Conservation (phyloP, 2,113 vertebrate species). For the Zosterops hypoxanthus region DNA sequence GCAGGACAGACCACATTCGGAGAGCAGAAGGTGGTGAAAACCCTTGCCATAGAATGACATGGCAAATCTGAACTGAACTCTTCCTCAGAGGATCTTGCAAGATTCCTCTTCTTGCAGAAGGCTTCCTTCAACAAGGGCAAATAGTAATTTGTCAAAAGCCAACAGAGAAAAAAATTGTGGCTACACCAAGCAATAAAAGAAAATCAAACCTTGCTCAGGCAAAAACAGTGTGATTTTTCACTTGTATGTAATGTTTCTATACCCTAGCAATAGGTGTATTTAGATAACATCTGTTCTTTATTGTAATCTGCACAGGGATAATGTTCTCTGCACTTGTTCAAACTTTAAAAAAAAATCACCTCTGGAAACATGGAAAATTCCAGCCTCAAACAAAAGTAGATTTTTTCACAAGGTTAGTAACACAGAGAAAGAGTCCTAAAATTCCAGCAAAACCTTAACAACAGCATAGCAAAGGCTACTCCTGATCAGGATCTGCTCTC, state of each 20-base stretch:
- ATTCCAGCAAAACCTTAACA: not conserved
- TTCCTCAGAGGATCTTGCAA: not conserved
- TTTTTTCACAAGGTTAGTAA: slow-evolving; percentile 9
- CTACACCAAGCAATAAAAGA: not conserved
- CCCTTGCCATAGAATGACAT: not conserved
- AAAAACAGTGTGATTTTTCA: not conserved
- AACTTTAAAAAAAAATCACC: not conserved
- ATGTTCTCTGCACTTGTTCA: not conserved
- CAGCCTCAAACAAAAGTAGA: not conserved
- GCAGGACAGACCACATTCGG: not conserved
- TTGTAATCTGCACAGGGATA: not conserved
- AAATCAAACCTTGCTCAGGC: not conserved
- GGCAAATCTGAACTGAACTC: not conserved
- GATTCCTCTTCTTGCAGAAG: not conserved
- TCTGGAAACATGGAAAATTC: slow-evolving; percentile 25
- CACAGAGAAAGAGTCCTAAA: not conserved
- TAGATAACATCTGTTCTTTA: not conserved
- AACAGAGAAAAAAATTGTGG: not conserved
- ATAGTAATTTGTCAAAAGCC: not conserved
- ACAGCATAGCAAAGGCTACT: not conserved
- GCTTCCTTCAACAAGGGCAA: not conserved
- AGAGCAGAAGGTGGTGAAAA: not conserved
- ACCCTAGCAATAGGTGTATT: not conserved
- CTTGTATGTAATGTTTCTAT: not conserved
- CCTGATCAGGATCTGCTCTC: not conserved